A percentile compares a stretch with the other conserved stretches of the same genome.
These are phyloP conservation scores for Elmis aenea DNA, from an alignment of 2,888 invertebrate genomes.

Conservation along the genomic window DNA sequence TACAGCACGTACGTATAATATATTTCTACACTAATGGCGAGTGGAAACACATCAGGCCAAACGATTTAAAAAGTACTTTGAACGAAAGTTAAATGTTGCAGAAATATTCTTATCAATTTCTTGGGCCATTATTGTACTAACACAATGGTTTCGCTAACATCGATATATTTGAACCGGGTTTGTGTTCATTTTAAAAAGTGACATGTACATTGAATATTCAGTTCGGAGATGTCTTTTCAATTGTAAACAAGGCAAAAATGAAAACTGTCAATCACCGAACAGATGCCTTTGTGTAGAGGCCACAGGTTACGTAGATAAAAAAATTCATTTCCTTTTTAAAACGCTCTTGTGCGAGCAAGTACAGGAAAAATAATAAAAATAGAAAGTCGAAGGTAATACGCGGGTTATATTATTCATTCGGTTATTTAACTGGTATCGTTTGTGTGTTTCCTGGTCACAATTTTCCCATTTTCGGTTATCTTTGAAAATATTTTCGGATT, in stretches of 20 bases:
- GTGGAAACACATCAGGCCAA: no score
- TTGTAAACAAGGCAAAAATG: slow-evolving; percentile 30
- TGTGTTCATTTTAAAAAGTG: slow-evolving; percentile 17
- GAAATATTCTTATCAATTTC: neutral
- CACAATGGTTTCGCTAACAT: neutral
- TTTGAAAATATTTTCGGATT: no score
- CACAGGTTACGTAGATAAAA: slow-evolving; percentile 40
- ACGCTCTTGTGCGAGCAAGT: no score
- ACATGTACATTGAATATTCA: slow-evolving; percentile 21
- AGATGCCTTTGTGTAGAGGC: slow-evolving; percentile 26
- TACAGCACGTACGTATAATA: no score
- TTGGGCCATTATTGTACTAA: neutral
- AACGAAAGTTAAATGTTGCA: slow-evolving; percentile 5
- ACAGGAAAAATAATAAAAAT: no score
- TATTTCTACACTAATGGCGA: no score
- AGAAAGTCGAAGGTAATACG: no score
- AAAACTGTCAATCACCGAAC: slow-evolving; percentile 30
- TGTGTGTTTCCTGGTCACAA: no score
- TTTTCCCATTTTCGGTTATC: no score
- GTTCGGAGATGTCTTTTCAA: slow-evolving; percentile 23
- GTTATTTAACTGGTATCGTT: no score
- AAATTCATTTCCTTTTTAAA: slow-evolving; percentile 44
- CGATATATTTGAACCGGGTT: neutral
- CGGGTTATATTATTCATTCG: no score
- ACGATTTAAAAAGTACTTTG: no score